phyloP scores from a whole-genome alignment of 2,113 vertebrate genomes.

The Tetrao urogallus region DNA sequence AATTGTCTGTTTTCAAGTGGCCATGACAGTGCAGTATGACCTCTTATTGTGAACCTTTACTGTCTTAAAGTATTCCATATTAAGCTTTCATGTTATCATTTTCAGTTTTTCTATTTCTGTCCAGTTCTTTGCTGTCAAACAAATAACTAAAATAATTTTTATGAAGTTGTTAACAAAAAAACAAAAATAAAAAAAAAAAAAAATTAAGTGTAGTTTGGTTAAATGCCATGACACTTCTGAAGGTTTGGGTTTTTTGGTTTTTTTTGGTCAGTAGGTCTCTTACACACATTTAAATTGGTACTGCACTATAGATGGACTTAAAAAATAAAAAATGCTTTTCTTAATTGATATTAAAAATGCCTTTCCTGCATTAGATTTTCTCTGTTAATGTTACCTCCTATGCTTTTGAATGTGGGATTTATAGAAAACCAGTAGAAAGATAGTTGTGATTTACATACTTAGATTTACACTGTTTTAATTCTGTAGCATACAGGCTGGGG shows the following conservation, averaged over 20 bases:
- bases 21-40: background rate
- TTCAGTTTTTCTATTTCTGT: background rate
- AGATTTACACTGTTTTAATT: background rate
- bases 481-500: background rate
- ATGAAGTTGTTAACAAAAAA: background rate
- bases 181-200: background rate
- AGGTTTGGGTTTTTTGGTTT: no score
- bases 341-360: no score
- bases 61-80: background rate
- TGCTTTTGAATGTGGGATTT: background rate
- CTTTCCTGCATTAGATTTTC: background rate
- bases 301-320: background rate
- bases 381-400: background rate
- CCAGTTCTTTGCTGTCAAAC: background rate
- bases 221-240: background rate
- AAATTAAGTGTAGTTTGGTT: background rate
- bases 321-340: no score
- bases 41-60: background rate
- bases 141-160: background rate
- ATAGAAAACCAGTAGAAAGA: background rate
- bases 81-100: background rate
- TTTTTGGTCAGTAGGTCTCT: background rate
- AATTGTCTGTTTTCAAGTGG: background rate
- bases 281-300: background rate
- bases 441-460: background rate